Evolutionary conservation across 2,888 invertebrate genomes (phyloP).

Genomic region (Thalpophila matura): DNA sequence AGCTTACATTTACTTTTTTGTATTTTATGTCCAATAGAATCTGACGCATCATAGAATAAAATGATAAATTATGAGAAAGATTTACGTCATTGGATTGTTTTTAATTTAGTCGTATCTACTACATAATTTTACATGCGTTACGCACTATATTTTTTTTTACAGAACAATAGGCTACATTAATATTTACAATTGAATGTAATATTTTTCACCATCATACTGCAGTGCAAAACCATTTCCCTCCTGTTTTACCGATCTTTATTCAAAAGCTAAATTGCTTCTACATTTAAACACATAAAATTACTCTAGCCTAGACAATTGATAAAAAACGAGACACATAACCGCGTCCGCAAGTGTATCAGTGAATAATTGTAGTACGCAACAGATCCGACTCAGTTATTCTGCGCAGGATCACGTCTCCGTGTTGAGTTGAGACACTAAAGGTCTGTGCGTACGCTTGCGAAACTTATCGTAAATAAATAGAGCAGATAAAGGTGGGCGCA

Average conservation of each 20-base stretch:
- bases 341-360: conserved; percentile 56
- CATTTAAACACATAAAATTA: conserved; percentile 6
- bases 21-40: conserved; percentile 43
- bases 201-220: too few species aligned
- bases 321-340: conserved; percentile 22
- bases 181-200: not conserved
- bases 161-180: conserved; percentile 1
- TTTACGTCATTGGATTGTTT: conserved; percentile 28
- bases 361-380: conserved; percentile 68
- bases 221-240: too few species aligned
- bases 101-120: conserved; percentile 3
- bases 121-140: not conserved
- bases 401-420: conserved; percentile 76
- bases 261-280: not conserved
- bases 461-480: conserved; percentile 69
- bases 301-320: not conserved
- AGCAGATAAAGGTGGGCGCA: conserved; percentile 73
- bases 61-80: conserved; percentile 27
- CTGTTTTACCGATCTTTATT: not conserved
- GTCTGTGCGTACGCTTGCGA: conserved; percentile 74
- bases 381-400: conserved; percentile 69
- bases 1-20: conserved; percentile 36
- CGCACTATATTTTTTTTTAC: not conserved
- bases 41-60: conserved; percentile 43
- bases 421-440: conserved; percentile 79